Conservation (phyloP, 1,140 invertebrate species). For the Phenacoccus solenopsis region DNA sequence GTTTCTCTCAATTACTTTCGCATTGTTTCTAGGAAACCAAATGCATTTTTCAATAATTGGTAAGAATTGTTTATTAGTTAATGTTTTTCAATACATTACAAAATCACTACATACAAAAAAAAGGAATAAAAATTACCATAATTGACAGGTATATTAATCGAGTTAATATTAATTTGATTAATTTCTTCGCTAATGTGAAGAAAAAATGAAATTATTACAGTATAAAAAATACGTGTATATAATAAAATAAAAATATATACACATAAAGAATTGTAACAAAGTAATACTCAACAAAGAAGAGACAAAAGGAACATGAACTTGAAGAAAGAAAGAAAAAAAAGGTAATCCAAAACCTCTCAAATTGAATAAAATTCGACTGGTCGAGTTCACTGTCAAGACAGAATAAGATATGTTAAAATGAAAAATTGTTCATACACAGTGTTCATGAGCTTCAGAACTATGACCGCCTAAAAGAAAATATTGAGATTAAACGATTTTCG, state of each 20-base stretch:
- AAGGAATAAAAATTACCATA: neutral
- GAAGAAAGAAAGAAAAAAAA: conserved; percentile 4
- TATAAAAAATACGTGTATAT: neutral
- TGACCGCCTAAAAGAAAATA: conserved; percentile 8
- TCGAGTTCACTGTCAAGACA: neutral
- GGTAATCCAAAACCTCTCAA: neutral
- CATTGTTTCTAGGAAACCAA: no score
- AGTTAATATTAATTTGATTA: conserved; percentile 1
- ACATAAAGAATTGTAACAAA: neutral
- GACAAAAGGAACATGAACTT: conserved; percentile 2
- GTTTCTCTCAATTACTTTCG: no score
- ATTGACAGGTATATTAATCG: neutral
- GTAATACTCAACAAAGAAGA: neutral
- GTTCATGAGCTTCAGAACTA: neutral
- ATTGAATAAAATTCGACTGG: neutral
- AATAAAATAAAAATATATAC: conserved; percentile 1
- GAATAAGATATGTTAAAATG: neutral
- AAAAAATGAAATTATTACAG: neutral
- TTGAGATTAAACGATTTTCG: no score
- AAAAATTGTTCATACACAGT: neutral
- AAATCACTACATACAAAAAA: neutral
- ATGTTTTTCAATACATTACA: neutral
- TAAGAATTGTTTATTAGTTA: neutral
- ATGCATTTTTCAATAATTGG: neutral
- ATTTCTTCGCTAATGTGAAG: neutral